Evolutionary conservation across 2,888 invertebrate species (phyloP).

Genomic region (Cantharis flavilabris): DNA sequence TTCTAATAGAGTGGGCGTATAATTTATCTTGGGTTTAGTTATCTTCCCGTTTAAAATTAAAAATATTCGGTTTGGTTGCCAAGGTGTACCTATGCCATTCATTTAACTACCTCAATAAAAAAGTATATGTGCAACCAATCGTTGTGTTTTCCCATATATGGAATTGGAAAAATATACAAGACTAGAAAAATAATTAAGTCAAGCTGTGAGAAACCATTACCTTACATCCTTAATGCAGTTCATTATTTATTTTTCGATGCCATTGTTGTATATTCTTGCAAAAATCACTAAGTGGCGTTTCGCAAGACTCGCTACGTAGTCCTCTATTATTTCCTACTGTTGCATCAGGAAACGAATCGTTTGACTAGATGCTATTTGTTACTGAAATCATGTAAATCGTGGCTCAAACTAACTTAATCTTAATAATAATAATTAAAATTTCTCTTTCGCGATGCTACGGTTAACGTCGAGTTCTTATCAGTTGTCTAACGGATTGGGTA

Average conservation of each 20-base stretch:
- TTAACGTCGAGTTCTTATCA: not conserved
- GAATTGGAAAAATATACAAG: not conserved
- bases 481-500: not conserved
- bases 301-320: not conserved
- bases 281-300: not conserved
- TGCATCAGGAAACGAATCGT: not conserved
- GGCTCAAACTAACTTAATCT: not conserved
- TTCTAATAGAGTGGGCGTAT: slow-evolving; percentile 25
- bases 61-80: not conserved
- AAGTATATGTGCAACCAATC: not conserved
- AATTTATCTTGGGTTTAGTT: slow-evolving; percentile 16
- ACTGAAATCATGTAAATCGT: not conserved
- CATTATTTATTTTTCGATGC: not conserved
- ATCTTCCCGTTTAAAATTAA: not conserved
- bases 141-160: not conserved
- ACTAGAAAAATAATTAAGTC: not conserved
- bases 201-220: not conserved
- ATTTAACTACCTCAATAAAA: not conserved
- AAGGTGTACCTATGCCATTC: not conserved
- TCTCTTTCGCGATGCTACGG: not conserved
- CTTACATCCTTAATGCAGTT: not conserved
- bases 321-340: not conserved
- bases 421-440: not conserved
- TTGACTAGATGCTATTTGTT: not conserved
- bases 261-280: not conserved